Evolutionary conservation across 2,797 vertebrate genomes (phyloP).

Genomic region (Eulemur albifrons): DNA sequence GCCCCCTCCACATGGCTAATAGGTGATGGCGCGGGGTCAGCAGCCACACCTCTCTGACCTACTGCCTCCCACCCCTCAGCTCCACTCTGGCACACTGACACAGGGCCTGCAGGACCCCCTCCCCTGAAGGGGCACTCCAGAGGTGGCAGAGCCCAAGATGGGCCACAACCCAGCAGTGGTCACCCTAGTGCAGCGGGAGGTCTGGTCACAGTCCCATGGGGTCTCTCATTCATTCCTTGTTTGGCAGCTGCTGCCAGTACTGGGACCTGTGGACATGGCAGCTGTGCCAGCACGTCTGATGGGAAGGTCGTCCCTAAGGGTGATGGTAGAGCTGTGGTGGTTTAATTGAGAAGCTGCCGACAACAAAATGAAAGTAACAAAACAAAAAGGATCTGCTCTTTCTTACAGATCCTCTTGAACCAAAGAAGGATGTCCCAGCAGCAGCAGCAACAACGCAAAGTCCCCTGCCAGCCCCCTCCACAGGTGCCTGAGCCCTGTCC

Average conservation of each 20-base stretch:
- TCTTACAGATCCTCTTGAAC: background rate
- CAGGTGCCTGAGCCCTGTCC: background rate
- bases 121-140: background rate
- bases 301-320: background rate
- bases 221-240: background rate
- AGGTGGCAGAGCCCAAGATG: too few species aligned
- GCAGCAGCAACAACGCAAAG: background rate
- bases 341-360: background rate
- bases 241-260: background rate
- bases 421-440: background rate
- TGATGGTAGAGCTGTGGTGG: background rate
- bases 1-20: background rate
- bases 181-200: background rate
- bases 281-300: background rate
- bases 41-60: background rate
- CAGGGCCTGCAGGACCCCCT: too few species aligned
- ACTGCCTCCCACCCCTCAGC: background rate
- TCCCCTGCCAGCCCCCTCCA: background rate
- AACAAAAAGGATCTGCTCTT: background rate
- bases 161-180: background rate
- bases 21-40: background rate
- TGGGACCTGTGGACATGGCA: background rate
- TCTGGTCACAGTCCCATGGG: background rate
- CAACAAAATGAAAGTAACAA: background rate
- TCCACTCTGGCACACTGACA: background rate